Evolutionary conservation across 2,113 vertebrate species (phyloP).

Genomic region (Bubalus kerabau): DNA sequence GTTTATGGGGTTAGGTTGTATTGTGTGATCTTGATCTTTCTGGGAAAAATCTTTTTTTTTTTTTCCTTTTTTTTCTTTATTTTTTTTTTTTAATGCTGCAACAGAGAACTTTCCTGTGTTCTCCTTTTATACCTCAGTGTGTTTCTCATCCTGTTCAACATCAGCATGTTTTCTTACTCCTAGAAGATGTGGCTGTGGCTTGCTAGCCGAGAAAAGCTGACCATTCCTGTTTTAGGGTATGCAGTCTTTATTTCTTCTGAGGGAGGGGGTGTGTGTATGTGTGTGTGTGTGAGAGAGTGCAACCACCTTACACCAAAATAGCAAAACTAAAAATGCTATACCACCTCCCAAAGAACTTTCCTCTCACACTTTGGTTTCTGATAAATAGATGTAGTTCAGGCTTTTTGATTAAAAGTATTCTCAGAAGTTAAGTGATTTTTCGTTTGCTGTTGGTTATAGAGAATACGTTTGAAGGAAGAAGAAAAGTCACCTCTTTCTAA

Average conservation of each 20-base stretch:
- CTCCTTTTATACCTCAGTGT: constrained; percentile 80
- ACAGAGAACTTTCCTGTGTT: constrained; percentile 80
- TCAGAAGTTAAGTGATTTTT: not conserved
- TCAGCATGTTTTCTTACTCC: constrained; percentile 66
- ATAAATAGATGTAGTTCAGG: constrained; percentile 30
- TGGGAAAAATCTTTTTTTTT: not conserved
- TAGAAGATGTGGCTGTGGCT: constrained; percentile 70
- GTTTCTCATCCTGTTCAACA: constrained; percentile 73
- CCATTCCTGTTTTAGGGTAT: constrained; percentile 63
- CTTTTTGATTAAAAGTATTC: not conserved
- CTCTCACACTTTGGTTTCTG: not conserved
- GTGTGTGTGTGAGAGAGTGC: not conserved
- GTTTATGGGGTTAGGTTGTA: constrained; percentile 63
- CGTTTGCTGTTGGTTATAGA: not conserved
- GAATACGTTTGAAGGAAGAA: not conserved
- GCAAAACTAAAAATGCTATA: constrained; percentile 12
- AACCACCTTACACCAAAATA: constrained; percentile 66
- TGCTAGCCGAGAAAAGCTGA: constrained; percentile 66
- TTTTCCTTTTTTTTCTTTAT: not conserved
- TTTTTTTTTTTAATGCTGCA: constrained; percentile 77
- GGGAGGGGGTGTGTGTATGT: not conserved
- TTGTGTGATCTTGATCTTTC: constrained; percentile 55
- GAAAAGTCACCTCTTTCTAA: not conserved
- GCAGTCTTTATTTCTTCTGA: constrained; percentile 23
- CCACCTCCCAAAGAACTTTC: not conserved